Conservation (phyloP, 2,888 invertebrate genomes). For the Cenopis cana region DNA sequence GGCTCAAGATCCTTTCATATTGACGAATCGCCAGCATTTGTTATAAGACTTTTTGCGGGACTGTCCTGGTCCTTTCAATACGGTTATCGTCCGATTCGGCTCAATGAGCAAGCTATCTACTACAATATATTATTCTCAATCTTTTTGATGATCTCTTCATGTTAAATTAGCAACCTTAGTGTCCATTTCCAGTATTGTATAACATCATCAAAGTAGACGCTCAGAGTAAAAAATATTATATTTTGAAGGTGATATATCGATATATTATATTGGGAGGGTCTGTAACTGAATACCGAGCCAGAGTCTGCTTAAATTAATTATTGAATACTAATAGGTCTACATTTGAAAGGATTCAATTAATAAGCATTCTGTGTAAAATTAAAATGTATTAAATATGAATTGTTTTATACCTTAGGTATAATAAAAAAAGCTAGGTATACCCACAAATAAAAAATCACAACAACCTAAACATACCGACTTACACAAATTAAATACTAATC, state of each 20-base stretch:
- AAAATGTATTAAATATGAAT: too few species aligned
- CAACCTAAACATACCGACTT: too few species aligned
- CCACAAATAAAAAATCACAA: too few species aligned
- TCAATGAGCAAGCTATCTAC: conserved; percentile 14
- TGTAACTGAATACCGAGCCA: too few species aligned
- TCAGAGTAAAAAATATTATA: background rate
- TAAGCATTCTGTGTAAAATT: too few species aligned
- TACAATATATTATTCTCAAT: conserved; percentile 2
- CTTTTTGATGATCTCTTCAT: background rate
- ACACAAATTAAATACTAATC: too few species aligned
- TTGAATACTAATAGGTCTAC: too few species aligned
- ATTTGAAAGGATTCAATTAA: too few species aligned
- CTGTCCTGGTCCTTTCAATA: conserved; percentile 34
- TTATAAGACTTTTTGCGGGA: conserved; percentile 53
- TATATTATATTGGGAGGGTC: too few species aligned
- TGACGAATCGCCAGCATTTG: conserved; percentile 65
- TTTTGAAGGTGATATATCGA: background rate
- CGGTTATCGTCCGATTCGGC: conserved; percentile 23
- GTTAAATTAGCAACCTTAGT: background rate
- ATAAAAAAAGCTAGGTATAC: too few species aligned
- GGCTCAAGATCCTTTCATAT: conserved; percentile 56
- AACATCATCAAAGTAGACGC: background rate
- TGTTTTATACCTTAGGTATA: too few species aligned
- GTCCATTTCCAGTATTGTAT: background rate
- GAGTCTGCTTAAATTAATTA: too few species aligned